A percentile compares a stretch with the other conserved stretches of the same genome.
These are phyloP conservation scores for Galendromus occidentalis DNA, from an alignment of 1,140 invertebrate species.

Conservation along the genomic window DNA sequence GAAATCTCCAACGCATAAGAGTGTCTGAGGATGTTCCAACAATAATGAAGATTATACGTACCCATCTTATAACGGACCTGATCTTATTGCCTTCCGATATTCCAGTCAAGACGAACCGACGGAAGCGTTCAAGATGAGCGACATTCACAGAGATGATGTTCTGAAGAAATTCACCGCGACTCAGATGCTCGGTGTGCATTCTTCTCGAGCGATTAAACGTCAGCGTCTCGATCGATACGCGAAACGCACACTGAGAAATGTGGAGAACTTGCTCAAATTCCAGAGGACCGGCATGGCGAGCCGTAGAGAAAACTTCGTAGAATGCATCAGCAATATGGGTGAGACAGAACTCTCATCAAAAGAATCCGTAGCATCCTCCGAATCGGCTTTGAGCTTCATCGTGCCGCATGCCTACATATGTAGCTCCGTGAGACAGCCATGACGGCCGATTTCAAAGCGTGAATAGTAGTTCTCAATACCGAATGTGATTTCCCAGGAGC, in stretches of 20 bases:
- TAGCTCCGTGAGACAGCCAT: background rate
- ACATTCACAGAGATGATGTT: background rate
- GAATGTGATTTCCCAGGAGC: background rate
- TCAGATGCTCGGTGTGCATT: background rate
- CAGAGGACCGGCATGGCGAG: background rate
- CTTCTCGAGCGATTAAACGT: background rate
- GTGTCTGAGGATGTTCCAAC: too few relatives aligned
- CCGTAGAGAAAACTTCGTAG: background rate
- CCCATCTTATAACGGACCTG: too few relatives aligned
- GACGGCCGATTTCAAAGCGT: background rate
- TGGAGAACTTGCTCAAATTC: background rate
- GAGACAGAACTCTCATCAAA: background rate
- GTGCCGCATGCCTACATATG: background rate
- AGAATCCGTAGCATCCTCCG: background rate
- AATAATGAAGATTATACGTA: too few relatives aligned
- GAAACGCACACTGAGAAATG: background rate
- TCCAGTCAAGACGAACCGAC: too few relatives aligned
- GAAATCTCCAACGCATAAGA: too few relatives aligned
- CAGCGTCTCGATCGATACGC: background rate
- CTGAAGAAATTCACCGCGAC: slow-evolving; percentile 5
- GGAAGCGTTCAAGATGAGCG: too few relatives aligned
- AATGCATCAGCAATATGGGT: background rate
- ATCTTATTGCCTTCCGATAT: too few relatives aligned
- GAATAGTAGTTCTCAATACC: background rate
- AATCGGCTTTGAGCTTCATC: background rate